A percentile compares a stretch with the other conserved stretches of the same genome.
phyloP scores from a whole-genome alignment of 1,140 invertebrate genomes.

The Drosophila nigrodunni region DNA sequence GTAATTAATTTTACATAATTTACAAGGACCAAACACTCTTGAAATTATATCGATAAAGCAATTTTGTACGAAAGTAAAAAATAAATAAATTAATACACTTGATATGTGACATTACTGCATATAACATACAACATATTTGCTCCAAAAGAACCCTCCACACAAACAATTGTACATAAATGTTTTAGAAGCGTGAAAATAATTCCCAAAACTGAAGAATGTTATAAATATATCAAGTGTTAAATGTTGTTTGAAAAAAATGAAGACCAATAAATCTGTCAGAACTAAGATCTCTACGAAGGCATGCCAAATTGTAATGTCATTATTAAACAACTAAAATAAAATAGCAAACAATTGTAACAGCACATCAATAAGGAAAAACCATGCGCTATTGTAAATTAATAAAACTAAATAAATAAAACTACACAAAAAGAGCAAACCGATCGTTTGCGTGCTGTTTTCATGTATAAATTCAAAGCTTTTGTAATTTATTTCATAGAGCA shows the following conservation, averaged over 20 bases:
- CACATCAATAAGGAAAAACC: slow-evolving; percentile 17
- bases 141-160: slow-evolving; percentile 65
- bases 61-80: slow-evolving; percentile 53
- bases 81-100: not conserved
- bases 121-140: slow-evolving; percentile 38
- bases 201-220: slow-evolving; percentile 25
- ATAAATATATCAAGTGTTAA: slow-evolving; percentile 65
- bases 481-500: slow-evolving; percentile 80
- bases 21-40: slow-evolving; percentile 70
- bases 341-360: slow-evolving; percentile 48
- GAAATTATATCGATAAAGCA: slow-evolving; percentile 40
- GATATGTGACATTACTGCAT: slow-evolving; percentile 14
- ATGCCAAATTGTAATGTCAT: slow-evolving; percentile 4
- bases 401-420: slow-evolving; percentile 41
- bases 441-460: slow-evolving; percentile 41
- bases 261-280: slow-evolving; percentile 14
- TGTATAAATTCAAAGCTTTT: slow-evolving; percentile 79
- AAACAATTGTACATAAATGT: slow-evolving; percentile 67
- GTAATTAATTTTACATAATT: slow-evolving; percentile 58
- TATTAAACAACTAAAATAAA: slow-evolving; percentile 35
- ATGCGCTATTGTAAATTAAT: slow-evolving; percentile 72
- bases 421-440: slow-evolving; percentile 20
- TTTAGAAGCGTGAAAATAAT: slow-evolving; percentile 43
- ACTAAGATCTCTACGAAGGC: slow-evolving; percentile 9
- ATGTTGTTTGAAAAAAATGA: slow-evolving; percentile 59